Percentiles rank a stretch among this genome's conserved stretches.
Evolutionary conservation across 2,888 invertebrate species (phyloP).

Genomic region (Nemotelus pantherinus): DNA sequence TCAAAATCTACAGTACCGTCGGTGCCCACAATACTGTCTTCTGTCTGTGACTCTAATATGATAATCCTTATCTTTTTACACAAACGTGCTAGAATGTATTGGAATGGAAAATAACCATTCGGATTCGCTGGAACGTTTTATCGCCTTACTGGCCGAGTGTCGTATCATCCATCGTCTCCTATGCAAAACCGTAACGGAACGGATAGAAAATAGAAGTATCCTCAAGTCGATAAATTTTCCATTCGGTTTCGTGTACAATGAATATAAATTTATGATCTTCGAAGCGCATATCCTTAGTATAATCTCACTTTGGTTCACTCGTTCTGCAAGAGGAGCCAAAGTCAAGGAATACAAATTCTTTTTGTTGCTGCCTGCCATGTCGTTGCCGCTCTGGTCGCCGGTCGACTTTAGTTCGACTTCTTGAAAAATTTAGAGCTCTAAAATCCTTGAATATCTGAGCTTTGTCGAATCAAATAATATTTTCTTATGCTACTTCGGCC

Average conservation of each 20-base stretch:
- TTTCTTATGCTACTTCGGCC: slow-evolving; percentile 12
- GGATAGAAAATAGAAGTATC: slow-evolving; percentile 14
- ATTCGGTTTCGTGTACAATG: slow-evolving; percentile 42
- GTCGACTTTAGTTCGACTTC: not conserved
- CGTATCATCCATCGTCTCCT: not conserved
- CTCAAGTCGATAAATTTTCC: slow-evolving; percentile 43
- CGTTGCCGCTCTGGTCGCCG: no score
- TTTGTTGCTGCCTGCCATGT: no score
- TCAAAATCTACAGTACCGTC: not conserved
- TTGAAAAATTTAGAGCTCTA: slow-evolving; percentile 32
- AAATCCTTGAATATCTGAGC: slow-evolving; percentile 28
- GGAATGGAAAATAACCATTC: slow-evolving; percentile 8
- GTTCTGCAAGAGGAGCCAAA: not conserved
- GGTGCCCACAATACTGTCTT: not conserved
- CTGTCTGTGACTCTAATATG: not conserved
- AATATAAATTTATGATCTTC: slow-evolving; percentile 44
- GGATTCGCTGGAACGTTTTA: slow-evolving; percentile 27
- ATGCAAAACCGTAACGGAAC: not conserved
- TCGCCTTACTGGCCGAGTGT: slow-evolving; percentile 4
- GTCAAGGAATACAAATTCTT: slow-evolving; percentile 16
- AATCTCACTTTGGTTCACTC: slow-evolving; percentile 29
- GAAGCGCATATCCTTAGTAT: slow-evolving; percentile 39
- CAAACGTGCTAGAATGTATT: not conserved
- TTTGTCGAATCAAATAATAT: slow-evolving; percentile 22
- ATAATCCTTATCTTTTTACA: slow-evolving; percentile 12